Evolutionary conservation across 2,113 vertebrate genomes (phyloP).

Genomic region (Pituophis catenifer): DNA sequence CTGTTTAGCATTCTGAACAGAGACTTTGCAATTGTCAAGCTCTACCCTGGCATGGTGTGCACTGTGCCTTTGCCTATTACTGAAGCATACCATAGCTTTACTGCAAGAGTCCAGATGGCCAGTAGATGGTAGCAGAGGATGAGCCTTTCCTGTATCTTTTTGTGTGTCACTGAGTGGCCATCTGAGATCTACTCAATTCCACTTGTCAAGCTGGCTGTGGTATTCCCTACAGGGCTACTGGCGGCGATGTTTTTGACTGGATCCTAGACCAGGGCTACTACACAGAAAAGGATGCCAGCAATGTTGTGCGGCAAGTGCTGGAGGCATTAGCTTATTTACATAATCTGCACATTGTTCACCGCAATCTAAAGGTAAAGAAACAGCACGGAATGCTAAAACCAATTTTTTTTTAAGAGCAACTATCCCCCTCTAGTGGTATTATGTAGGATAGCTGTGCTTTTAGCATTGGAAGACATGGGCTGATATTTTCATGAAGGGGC

Average conservation of each 20-base stretch:
- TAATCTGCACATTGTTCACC: conserved; percentile 81
- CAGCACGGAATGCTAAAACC: background rate
- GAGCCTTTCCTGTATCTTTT: background rate
- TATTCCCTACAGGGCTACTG: conserved; percentile 71
- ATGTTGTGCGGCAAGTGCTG: conserved; percentile 74
- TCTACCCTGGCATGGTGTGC: background rate
- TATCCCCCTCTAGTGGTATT: background rate
- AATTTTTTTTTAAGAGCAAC: background rate
- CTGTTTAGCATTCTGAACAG: background rate
- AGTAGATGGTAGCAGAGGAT: background rate
- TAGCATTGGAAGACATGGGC: background rate
- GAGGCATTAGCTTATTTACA: conserved; percentile 82
- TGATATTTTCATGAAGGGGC: background rate
- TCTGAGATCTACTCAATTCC: background rate
- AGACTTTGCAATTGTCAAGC: background rate
- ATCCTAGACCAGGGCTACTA: conserved; percentile 84
- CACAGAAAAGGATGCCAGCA: conserved; percentile 81
- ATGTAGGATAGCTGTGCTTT: background rate
- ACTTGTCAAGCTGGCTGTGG: background rate
- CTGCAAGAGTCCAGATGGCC: background rate
- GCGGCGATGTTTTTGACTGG: conserved; percentile 84
- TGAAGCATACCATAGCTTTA: background rate
- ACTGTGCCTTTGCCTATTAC: background rate
- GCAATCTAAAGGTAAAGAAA: conserved; percentile 77
- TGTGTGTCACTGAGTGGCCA: background rate